Evolutionary conservation across 2,113 vertebrate species (phyloP), one percentile per base, ranked within the genome.

Genomic region (Acrocephalus arundinaceus): DNA sequence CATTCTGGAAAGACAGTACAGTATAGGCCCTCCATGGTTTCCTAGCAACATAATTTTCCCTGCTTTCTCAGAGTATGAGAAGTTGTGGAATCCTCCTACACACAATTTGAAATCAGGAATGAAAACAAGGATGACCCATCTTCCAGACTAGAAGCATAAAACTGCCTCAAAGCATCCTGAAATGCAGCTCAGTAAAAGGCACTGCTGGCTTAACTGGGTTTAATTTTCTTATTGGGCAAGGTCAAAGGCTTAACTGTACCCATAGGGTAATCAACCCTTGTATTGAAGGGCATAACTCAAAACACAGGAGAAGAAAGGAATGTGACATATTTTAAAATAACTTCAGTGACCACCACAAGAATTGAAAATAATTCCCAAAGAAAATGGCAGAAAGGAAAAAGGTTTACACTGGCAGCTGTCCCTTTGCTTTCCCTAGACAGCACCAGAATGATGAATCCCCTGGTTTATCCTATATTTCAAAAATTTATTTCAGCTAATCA

Each of bases 31-130:
- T 75, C 89, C 86, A 85, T 68, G 77, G 97, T 98, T 94, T 97
- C 98, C 95, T 98, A 98, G 98, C 98, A 98, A 98, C 97, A 33
- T 89, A 67, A 89, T 95, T 97, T 95, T 90, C 94, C 95, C 75
- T 89, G 88, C 95, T 96, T 96, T 97, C 70, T 95, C 83, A 83
- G 76, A 85, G 90, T 67, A 92, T 88, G 92, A 85, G 73, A 96
- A 97, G 96, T 94, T 96, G 92, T 94, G 89, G 80, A 90, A 92
- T 93, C 93, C 73, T 95, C 74, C 95, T 85, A 97, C 71, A 97
- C 85, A 80, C 76, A 89, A 93, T 97, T 84, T 96, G 94, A 96
- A 97, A 96, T 74, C 83, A 95, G 91, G 66, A 72, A 95, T 95
- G 83, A 97, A 97, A 94, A 95, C 66, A 80, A 91, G 85, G 72